phyloP scores from a whole-genome alignment of 2,888 invertebrate genomes.

The Chrysomela aeneicollis region DNA sequence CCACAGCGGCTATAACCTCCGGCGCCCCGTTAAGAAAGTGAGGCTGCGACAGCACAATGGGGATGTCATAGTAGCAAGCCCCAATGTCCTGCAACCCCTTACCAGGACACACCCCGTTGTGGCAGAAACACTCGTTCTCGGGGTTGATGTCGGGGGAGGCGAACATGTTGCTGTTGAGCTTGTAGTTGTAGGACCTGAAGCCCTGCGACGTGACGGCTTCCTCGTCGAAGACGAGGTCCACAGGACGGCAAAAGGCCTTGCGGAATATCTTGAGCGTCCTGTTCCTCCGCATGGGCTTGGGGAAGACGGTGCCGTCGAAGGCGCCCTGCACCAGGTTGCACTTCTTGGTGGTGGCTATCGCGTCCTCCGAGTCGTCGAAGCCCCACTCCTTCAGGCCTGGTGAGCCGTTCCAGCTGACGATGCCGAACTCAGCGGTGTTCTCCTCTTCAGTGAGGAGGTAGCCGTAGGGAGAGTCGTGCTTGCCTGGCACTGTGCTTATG shows the following conservation, averaged over 20 bases:
- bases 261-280: conserved; percentile 71
- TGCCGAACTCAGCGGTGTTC: conserved; percentile 62
- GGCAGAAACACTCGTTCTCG: conserved; percentile 73
- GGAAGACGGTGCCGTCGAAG: conserved; percentile 78
- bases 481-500: conserved; percentile 61
- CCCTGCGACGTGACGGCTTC: conserved; percentile 61
- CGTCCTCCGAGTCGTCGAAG: conserved; percentile 58
- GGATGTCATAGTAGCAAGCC: conserved; percentile 70
- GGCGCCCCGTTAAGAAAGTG: conserved; percentile 73
- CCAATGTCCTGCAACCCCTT: conserved; percentile 63
- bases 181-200: conserved; percentile 68
- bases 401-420: conserved; percentile 71
- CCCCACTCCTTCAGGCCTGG: conserved; percentile 76
- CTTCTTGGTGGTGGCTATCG: conserved; percentile 60
- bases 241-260: conserved; percentile 77
- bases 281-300: conserved; percentile 66
- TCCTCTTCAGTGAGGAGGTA: conserved; percentile 48
- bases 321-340: conserved; percentile 75
- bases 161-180: conserved; percentile 68
- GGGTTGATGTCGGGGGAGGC: conserved; percentile 65
- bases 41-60: conserved; percentile 71
- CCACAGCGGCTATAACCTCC: conserved; percentile 65
- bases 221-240: conserved; percentile 64
- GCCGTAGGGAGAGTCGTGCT: conserved; percentile 42
- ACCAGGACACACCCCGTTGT: conserved; percentile 78